Evolutionary conservation across 2,888 invertebrate genomes (phyloP), one percentile per base, ranked within the genome.

Genomic region (Polyommatus icarus): DNA sequence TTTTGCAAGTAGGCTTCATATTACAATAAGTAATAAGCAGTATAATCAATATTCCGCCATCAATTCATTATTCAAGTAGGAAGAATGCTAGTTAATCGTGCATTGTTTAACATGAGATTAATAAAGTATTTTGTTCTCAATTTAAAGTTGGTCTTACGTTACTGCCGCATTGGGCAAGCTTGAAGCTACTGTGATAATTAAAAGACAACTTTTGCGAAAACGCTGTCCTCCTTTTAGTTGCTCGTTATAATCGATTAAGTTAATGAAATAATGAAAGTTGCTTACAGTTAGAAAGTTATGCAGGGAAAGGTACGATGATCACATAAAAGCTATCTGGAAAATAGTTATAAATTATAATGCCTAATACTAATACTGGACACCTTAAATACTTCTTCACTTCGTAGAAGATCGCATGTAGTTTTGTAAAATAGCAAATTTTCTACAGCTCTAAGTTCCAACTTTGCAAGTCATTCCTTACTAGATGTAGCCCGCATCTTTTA

Each of bases 191-290:
- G 57, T 18, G 4, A 57, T 57, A 20, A 59, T 59, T 59, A 20
- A 59, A 20, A 59, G 20, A 59, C 20, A 59, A 59, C 20, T 59
- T 59, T 59, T 32, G 71, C 18, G 24, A 71, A 18, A 24, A 12
- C 24, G 15, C 24, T 32, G 71, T 29, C 71, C 32, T 32, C 18
- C 32, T 32, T 32, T 29, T 72, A 10, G n/a, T 73, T 46, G 1
- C 40, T 73, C 40, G 72, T 73, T 40, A 73, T 40, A 20, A 73
- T 73, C 46, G 72, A 73, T 73, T 36, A 29, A 29, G 29, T 29
- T 18, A 36, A 71, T 32, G 7, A 59, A 59, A 59, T 0, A 18
- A 73, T 73, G 72, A 46, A 73, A 73, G 72, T 46, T 20, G 72
- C 20, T 20, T 46, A n/a, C 36, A 36, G 18, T 73, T n/a, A 20